Evolutionary conservation across 1,140 invertebrate genomes (phyloP), one percentile per base, ranked within the genome.

Genomic region (Cryptotermes secundus): DNA sequence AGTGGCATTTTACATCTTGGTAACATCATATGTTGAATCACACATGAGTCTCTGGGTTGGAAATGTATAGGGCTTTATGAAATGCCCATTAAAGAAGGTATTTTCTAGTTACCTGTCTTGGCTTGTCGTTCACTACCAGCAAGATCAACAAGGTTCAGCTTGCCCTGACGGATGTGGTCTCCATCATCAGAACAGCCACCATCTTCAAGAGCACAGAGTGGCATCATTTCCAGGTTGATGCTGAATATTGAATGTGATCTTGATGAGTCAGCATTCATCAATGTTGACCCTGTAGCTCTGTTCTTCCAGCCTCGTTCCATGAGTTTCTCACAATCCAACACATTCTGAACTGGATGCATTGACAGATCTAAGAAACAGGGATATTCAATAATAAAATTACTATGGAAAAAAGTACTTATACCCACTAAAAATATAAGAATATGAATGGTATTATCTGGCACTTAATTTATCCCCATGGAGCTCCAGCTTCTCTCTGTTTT

Each of bases 241-340:
- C 95, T 97, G 88, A 99, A 96, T 84, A 99, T 98, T n/a, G 96
- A 97, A 89, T 99, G 97, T 85, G 92, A 93, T 14, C 97, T 91
- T 0, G 96, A 97, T 42, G 96, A 97, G 85, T 96, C 95, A 0
- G 95, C 94, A 88, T 97, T 97, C 96, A 97, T 97, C 59, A 96
- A 91, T 0, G 96, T 97, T 0, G 95, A 94, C 0, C 96, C 96
- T 0, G 94, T 93, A 0, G 95, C 91, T 85, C 96, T 90, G 87
- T 96, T 95, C 53, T 92, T 92, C 91, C 95, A 96, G 0, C 96
- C 96, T 83, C 91, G 90, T 26, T 93, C 92, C 92, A 97, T 96
- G 34, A 97, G 89, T 16, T 89, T 89, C 84, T 95, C 92, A 89
- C 96, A 97, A 83, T 96, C 94, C 0, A 88, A 85, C 0, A 95